phyloP scores from a whole-genome alignment of 1,140 invertebrate genomes.

The Zeugodacus cucurbitae region DNA sequence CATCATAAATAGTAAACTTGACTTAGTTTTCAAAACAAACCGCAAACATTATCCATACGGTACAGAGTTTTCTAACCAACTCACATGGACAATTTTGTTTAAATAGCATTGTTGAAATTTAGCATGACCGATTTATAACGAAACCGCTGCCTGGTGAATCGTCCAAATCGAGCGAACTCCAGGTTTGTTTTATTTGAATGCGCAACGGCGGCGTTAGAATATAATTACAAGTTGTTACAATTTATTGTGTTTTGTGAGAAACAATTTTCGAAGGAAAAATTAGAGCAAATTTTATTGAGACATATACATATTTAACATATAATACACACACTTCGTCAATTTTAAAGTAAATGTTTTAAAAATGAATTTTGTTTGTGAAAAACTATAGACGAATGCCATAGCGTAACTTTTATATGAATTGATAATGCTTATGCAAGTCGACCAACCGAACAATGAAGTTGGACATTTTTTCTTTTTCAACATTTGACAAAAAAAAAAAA shows the following conservation, averaged over 20 bases:
- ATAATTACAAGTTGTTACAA: conserved; percentile 10
- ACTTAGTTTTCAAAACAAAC: not conserved
- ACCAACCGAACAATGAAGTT: not conserved
- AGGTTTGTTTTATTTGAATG: not conserved
- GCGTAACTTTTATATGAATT: not conserved
- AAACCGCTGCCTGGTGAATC: not conserved
- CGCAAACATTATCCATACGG: not conserved
- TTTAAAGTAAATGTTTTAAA: conserved; percentile 49
- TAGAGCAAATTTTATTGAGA: not conserved
- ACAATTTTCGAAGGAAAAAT: not conserved
- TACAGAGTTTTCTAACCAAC: not conserved
- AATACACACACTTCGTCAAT: conserved; percentile 65
- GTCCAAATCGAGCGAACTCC: not conserved
- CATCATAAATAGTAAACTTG: not conserved
- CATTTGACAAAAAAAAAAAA: conserved; percentile 38
- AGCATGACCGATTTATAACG: not conserved
- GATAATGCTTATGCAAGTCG: not conserved
- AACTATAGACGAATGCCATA: not conserved
- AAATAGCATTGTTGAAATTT: not conserved
- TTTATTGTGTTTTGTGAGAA: conserved; percentile 1
- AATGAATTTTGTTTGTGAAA: conserved; percentile 26
- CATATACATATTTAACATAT: not conserved
- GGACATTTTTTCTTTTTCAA: conserved; percentile 42
- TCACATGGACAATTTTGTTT: too few relatives aligned
- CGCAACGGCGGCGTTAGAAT: not conserved